These are phyloP conservation scores for Hexactinellida sp. DNA, from an alignment of 37 sponge, comb jelly and placozoan genomes.

Conservation along the genomic window DNA sequence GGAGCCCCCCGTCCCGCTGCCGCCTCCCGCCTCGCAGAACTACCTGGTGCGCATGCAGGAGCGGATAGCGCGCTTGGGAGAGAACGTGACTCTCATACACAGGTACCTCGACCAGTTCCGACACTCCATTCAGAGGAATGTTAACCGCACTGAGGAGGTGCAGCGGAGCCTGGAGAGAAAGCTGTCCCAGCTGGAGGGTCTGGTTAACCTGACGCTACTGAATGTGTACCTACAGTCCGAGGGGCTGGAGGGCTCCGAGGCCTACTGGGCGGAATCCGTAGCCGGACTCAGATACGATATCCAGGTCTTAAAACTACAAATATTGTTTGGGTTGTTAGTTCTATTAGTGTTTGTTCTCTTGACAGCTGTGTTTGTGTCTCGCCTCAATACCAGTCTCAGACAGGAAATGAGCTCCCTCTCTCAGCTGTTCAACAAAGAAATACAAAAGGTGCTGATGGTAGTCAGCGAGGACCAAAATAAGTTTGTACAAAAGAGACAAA, in stretches of 20 bases:
- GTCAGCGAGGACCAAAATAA: background rate
- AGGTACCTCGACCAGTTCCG: slow-evolving; percentile 72
- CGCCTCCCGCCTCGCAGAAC: background rate
- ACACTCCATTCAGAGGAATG: slow-evolving; percentile 37
- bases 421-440: background rate
- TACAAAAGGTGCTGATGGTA: background rate
- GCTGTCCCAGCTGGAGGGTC: slow-evolving; percentile 20
- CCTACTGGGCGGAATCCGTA: background rate
- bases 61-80: slow-evolving; percentile 54
- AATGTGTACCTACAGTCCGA: background rate
- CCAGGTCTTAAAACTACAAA: background rate
- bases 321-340: background rate
- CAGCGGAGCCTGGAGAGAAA: slow-evolving; percentile 37
- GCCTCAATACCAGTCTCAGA: background rate
- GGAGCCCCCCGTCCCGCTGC: background rate
- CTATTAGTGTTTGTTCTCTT: background rate
- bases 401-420: background rate
- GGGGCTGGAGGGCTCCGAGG: background rate
- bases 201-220: background rate
- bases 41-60: slow-evolving; percentile 53
- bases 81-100: slow-evolving; percentile 53
- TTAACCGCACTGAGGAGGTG: slow-evolving; percentile 56
- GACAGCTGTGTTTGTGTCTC: background rate
- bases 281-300: background rate
- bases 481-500: background rate